Percentiles rank a stretch among this genome's conserved stretches.
Evolutionary conservation across 1,140 invertebrate genomes (phyloP).

Genomic region (Formica exsecta): DNA sequence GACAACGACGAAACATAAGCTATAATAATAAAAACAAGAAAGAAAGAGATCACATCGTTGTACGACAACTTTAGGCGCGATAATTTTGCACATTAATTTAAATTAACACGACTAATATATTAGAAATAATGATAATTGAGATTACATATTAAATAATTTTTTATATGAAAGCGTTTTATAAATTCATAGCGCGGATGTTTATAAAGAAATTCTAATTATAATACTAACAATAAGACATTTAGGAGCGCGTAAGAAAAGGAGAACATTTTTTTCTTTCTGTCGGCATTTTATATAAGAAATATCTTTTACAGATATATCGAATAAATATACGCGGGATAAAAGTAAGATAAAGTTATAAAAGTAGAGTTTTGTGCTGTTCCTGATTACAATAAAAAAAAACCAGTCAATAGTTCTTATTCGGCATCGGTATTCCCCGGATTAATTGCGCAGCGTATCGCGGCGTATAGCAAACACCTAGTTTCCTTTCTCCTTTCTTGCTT

Average conservation of each 20-base stretch:
- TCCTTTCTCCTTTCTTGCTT: constrained; percentile 68
- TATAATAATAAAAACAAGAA: not conserved
- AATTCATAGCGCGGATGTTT: not conserved
- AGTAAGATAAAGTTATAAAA: not conserved
- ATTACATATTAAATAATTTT: not conserved
- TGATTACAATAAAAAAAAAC: constrained; percentile 37
- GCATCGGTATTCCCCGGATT: constrained; percentile 26
- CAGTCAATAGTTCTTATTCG: not conserved
- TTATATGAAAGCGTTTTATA: not conserved
- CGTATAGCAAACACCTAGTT: constrained; percentile 55
- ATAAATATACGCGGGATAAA: not conserved
- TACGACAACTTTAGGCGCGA: not conserved
- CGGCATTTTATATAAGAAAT: not conserved
- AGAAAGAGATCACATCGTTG: not conserved
- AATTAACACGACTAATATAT: not conserved
- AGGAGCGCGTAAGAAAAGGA: not conserved
- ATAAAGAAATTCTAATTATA: not conserved
- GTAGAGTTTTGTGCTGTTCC: not conserved
- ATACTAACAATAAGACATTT: not conserved
- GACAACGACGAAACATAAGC: not conserved
- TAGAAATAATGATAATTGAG: not conserved
- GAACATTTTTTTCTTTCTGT: not conserved
- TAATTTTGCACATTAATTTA: not conserved
- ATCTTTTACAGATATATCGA: not conserved
- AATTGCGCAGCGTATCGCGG: constrained; percentile 43